Evolutionary conservation across 2,888 invertebrate genomes (phyloP).

Genomic region (Iselma pallidipennis): DNA sequence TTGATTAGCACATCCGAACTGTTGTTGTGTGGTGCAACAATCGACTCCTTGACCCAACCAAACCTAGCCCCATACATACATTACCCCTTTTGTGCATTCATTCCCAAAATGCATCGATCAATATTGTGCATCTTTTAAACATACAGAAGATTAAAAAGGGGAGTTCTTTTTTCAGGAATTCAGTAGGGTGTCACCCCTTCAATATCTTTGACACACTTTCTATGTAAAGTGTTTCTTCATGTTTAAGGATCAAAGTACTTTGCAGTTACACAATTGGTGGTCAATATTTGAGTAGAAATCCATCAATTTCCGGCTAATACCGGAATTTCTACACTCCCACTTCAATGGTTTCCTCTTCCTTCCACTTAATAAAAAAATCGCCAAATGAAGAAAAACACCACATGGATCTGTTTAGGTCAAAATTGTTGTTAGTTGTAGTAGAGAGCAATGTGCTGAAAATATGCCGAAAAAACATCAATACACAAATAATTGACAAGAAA

Average conservation of each 20-base stretch:
- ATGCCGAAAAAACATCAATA: background rate
- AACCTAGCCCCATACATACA: background rate
- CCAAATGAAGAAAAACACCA: background rate
- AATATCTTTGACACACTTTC: background rate
- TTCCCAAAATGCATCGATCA: too few relatives aligned
- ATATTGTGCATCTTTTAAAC: too few relatives aligned
- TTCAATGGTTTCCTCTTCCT: background rate
- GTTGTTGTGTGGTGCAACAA: background rate
- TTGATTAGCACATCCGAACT: background rate
- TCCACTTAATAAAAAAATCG: background rate
- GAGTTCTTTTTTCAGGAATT: background rate
- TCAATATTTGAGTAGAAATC: constrained; percentile 2
- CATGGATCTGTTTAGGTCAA: background rate
- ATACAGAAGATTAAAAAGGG: background rate
- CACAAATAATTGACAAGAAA: too few relatives aligned
- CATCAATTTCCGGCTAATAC: background rate
- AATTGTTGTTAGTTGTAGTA: background rate
- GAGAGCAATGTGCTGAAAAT: background rate
- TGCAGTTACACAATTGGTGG: background rate
- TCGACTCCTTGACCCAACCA: background rate
- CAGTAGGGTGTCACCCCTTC: too few relatives aligned
- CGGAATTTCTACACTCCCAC: background rate
- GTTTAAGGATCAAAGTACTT: background rate
- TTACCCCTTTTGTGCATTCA: too few relatives aligned
- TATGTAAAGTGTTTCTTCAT: background rate